Base-by-base conservation (phyloP, 1,140 invertebrate genomes). In the Lepidurus arcticus region DNA sequence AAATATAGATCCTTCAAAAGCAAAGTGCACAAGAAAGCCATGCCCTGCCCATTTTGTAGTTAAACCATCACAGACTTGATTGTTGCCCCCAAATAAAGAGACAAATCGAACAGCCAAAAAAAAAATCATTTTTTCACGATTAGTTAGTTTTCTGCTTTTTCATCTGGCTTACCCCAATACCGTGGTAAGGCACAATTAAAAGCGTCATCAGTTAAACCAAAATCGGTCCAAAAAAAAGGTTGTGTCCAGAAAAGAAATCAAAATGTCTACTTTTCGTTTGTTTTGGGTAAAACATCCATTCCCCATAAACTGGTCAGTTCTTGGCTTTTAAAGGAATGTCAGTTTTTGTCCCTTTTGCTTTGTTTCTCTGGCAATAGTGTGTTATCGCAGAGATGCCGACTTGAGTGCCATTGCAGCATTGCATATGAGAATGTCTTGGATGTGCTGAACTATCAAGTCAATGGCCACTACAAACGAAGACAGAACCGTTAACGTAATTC, bases 401-500 rank as follows among this genome's bases (percentile, higher is more conserved):
- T 65, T 65, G 53, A 65, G 53, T 16, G 42, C 65, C 76, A 76
- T 43, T 47, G 45, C 65, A 8, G 78, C 78, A 26, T 78, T 78
- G 73, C 78, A 78, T 44, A 74, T 78, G 9, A 80, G 65, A 83
- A 96, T 92, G 88, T 98, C 96, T 89, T 94, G 92, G 87, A 98
- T 98, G 90, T 98, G 96, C 86, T 98, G 95, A 83, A 98, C 96
- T 88, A 99, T 98, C 86, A 98, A 90, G 87, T 97, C 95, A 90
- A 98, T 98, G 87, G 97, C 97, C 90, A 99, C 97, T 97, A 92
- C 76, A 89, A 89, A 78, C 45, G 42, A 78, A 76, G 65, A 76
- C 42, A 76, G 21, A 78, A 47, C 47, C 53, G 47, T 42, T 26
- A 78, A 78, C 65, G 16, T 11, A 53, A 74, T 73, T 78, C 74